phyloP scores from a whole-genome alignment of 1,140 invertebrate genomes.

The Helicoverpa armigera region DNA sequence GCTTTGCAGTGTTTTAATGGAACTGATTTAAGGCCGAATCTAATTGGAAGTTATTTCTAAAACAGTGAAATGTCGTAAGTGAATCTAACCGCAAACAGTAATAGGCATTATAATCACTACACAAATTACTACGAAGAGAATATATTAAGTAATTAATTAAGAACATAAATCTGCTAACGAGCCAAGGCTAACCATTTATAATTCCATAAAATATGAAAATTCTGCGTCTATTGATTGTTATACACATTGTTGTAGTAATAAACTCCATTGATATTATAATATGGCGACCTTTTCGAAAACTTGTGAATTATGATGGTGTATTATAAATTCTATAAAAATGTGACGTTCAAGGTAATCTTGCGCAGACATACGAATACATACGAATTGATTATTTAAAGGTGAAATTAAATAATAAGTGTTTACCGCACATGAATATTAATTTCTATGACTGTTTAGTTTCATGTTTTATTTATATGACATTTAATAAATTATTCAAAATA shows the following conservation, averaged over 20 bases:
- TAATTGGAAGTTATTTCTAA: not conserved
- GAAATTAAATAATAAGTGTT: slow-evolving; percentile 19
- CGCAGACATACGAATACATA: not conserved
- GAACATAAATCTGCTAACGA: not conserved
- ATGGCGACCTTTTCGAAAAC: not conserved
- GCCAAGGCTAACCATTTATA: not conserved
- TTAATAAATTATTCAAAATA: too few species aligned
- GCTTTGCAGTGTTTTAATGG: not conserved
- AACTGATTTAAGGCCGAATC: not conserved
- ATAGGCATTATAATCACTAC: not conserved
- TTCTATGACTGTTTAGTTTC: not conserved
- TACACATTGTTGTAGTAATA: not conserved
- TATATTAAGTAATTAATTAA: not conserved
- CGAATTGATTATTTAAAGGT: slow-evolving; percentile 3
- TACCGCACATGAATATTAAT: not conserved
- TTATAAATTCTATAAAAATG: slow-evolving; percentile 16
- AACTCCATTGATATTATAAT: not conserved
- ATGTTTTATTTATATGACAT: not conserved
- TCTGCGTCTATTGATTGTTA: not conserved
- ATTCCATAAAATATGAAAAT: not conserved
- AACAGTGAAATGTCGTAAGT: not conserved
- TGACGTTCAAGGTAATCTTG: slow-evolving; percentile 7
- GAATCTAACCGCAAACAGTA: not conserved
- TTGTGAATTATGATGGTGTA: not conserved
- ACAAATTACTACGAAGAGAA: not conserved